A percentile compares a stretch with the other conserved stretches of the same genome.
These are phyloP conservation scores for Vombatus ursinus DNA, from an alignment of 2,113 vertebrate species.

Conservation along the genomic window DNA sequence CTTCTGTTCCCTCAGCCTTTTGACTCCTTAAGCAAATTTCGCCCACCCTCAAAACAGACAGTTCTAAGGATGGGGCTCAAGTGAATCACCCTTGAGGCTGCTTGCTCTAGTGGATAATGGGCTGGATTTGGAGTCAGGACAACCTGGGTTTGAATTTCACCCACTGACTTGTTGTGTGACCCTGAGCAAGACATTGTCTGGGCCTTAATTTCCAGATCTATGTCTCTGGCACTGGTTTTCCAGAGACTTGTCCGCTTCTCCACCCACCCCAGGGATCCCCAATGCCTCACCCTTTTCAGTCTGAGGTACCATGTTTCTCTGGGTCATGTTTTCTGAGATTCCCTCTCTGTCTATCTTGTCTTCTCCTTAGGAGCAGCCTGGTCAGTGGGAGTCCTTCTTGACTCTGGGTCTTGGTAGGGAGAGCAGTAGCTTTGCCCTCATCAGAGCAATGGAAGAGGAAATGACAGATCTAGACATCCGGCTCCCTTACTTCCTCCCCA, in stretches of 20 bases:
- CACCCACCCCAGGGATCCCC: neutral
- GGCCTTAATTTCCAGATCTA: neutral
- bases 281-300: neutral
- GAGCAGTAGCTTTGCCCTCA: neutral
- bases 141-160: neutral
- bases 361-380: neutral
- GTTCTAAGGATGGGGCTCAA: neutral
- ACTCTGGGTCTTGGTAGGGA: neutral
- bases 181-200: too few relatives aligned
- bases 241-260: neutral
- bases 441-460: neutral
- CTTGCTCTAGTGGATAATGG: neutral
- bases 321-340: neutral
- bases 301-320: neutral
- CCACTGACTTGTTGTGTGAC: neutral
- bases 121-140: neutral
- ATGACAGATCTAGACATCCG: neutral
- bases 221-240: neutral
- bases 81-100: neutral
- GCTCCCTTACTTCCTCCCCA: neutral
- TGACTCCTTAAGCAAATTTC: neutral
- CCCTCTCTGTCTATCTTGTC: neutral
- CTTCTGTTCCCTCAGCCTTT: too few relatives aligned
- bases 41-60: neutral
- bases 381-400: neutral